Evolutionary conservation across 2,888 invertebrate genomes (phyloP), one percentile per base, ranked within the genome.

Genomic region (Amaurobius ferox): DNA sequence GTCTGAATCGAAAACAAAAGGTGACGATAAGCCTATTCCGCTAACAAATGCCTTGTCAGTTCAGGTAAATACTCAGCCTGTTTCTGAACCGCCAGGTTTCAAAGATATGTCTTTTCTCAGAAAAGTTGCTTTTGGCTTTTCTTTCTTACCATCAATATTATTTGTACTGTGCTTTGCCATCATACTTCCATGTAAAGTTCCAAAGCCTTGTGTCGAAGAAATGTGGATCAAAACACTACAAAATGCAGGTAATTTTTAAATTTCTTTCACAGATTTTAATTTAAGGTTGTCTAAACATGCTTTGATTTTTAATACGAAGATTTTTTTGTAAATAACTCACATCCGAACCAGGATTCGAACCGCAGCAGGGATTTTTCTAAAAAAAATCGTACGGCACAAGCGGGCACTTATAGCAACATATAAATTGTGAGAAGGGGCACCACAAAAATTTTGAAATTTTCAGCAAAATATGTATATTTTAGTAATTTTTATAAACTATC

Each of bases 131-230:
- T 86, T 86, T 30, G 35, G 67, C 0, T 61, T 62, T 26, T 86
- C 85, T 0, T 86, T 86, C 39, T 16, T 86, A 0, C 85, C 85
- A 1, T 86, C 85, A 1, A 68, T 86, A 13, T 44, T 86, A 26
- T 86, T 86, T 29, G 85, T 86, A 0, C 40, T 86, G 30, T 86
- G 85, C 13, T 86, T 86, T 68, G 73, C 85, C 6, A 71, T 86
- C 6, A 73, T 86, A 26, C 64, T 86, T 13, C 85, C 85, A 0
- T 86, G 85, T 23, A 35, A 86, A 7, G 40, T 68, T 9, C 66
- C 55, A 0, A 6, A 61, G 35, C 73, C 78, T 0, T 86, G 78
- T 16, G 30, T 79, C 9, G 48, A 68, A 39, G 73, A 73, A 11
- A 32, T 64, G n/a, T 86, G 78, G 78, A 5, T 39, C 1, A 39